Evolutionary conservation across 2,888 invertebrate genomes (phyloP).

Genomic region (Pediacus dermestoides): DNA sequence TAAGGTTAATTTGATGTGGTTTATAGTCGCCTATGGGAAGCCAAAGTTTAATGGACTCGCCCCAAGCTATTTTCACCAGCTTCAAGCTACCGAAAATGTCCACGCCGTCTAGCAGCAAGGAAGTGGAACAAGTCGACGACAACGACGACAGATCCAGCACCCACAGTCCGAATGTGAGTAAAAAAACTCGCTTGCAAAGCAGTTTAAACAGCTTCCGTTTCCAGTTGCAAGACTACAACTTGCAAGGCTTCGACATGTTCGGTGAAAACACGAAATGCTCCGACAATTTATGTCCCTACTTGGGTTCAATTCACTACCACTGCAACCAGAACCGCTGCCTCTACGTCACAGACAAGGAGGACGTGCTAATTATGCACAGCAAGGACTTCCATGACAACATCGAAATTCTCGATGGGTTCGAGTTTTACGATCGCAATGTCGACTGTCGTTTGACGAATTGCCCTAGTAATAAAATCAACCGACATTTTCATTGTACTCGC

Average conservation of each 20-base stretch:
- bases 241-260: slow-evolving; percentile 62
- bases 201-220: slow-evolving; percentile 13
- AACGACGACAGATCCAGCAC: slow-evolving; percentile 47
- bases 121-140: slow-evolving; percentile 42
- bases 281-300: slow-evolving; percentile 69
- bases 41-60: slow-evolving; percentile 58
- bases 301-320: slow-evolving; percentile 75
- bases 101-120: slow-evolving; percentile 40
- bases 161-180: slow-evolving; percentile 44
- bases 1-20: slow-evolving; percentile 3
- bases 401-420: slow-evolving; percentile 79
- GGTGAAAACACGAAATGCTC: slow-evolving; percentile 66
- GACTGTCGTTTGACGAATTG: slow-evolving; percentile 68
- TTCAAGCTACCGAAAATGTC: slow-evolving; percentile 82
- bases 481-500: slow-evolving; percentile 74
- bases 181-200: neutral
- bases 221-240: slow-evolving; percentile 53
- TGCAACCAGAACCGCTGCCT: slow-evolving; percentile 80
- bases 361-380: slow-evolving; percentile 76
- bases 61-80: slow-evolving; percentile 89
- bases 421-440: slow-evolving; percentile 73
- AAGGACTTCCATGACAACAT: slow-evolving; percentile 82
- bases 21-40: slow-evolving; percentile 41
- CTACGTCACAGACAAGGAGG: slow-evolving; percentile 75
- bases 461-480: slow-evolving; percentile 65